Evolutionary conservation across 2,888 invertebrate genomes (phyloP).

Genomic region (Euclidia mi): DNA sequence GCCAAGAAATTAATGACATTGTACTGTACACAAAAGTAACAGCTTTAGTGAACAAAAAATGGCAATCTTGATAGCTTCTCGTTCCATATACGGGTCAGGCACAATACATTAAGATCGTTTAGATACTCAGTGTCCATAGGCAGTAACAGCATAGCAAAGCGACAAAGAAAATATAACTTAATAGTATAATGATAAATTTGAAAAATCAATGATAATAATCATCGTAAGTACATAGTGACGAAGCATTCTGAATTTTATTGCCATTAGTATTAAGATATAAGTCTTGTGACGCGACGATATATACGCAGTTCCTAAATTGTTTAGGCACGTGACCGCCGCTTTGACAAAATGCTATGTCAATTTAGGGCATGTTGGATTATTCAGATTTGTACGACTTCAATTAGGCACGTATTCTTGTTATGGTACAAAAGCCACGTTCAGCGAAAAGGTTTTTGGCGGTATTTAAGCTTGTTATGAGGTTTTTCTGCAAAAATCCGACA

Average conservation of each 20-base stretch:
- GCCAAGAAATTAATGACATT: slow-evolving; percentile 25
- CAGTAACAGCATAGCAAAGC: too few relatives aligned
- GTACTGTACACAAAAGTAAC: slow-evolving; percentile 15
- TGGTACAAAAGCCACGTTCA: slow-evolving; percentile 4
- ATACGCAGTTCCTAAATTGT: too few relatives aligned
- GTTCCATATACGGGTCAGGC: slow-evolving; percentile 26
- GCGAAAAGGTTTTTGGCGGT: neutral
- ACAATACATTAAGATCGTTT: slow-evolving; percentile 37
- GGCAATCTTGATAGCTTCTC: slow-evolving; percentile 18
- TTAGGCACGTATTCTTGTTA: slow-evolving; percentile 10
- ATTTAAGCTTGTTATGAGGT: too few relatives aligned
- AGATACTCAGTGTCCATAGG: too few relatives aligned
- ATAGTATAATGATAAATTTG: too few relatives aligned
- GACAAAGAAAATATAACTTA: too few relatives aligned
- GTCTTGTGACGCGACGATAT: too few relatives aligned
- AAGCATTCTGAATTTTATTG: too few relatives aligned
- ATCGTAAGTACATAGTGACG: too few relatives aligned
- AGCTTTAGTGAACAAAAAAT: slow-evolving; percentile 18
- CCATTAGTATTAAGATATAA: too few relatives aligned
- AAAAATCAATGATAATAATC: too few relatives aligned
- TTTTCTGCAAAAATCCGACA: neutral
- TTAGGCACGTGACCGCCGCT: slow-evolving; percentile 20
- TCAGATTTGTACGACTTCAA: slow-evolving; percentile 14
- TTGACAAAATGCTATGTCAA: slow-evolving; percentile 35
- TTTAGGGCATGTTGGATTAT: slow-evolving; percentile 15